These are phyloP conservation scores for Bovichtus diacanthus DNA, from an alignment of 2,797 vertebrate species.

Conservation along the genomic window DNA sequence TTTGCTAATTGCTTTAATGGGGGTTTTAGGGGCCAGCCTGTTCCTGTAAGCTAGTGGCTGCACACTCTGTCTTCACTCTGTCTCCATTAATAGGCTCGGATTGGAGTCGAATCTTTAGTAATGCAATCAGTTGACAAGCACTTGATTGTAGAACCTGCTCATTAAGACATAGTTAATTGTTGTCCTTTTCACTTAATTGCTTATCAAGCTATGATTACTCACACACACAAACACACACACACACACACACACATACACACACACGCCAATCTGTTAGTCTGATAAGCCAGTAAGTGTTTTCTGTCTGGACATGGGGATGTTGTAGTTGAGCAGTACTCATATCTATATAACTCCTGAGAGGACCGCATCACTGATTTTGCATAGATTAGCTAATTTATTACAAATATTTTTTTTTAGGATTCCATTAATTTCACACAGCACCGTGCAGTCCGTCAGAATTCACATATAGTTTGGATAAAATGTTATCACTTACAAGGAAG, in stretches of 20 bases:
- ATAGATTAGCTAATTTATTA: background rate
- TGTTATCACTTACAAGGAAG: background rate
- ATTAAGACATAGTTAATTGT: conserved; percentile 67
- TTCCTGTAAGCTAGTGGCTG: conserved; percentile 57
- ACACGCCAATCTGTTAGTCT: background rate
- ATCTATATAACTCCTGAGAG: background rate
- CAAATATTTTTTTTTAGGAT: background rate
- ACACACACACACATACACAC: background rate
- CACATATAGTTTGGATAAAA: background rate
- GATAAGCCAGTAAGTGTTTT: background rate
- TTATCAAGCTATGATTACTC: conserved; percentile 48
- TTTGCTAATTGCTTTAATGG: conserved; percentile 74
- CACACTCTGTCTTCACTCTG: conserved; percentile 44
- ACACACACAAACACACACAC: background rate
- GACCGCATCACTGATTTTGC: background rate
- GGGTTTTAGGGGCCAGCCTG: conserved; percentile 48
- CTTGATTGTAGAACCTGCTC: conserved; percentile 61
- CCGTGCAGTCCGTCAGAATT: background rate
- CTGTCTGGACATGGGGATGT: background rate
- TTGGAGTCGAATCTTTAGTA: conserved; percentile 59
- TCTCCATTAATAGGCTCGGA: conserved; percentile 54
- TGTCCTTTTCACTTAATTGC: conserved; percentile 61
- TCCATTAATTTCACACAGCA: background rate
- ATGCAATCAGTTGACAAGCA: conserved; percentile 68
- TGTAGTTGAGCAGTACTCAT: background rate